These are phyloP conservation scores for Danio albolineatus DNA, from an alignment of 2,797 vertebrate species.

Conservation along the genomic window DNA sequence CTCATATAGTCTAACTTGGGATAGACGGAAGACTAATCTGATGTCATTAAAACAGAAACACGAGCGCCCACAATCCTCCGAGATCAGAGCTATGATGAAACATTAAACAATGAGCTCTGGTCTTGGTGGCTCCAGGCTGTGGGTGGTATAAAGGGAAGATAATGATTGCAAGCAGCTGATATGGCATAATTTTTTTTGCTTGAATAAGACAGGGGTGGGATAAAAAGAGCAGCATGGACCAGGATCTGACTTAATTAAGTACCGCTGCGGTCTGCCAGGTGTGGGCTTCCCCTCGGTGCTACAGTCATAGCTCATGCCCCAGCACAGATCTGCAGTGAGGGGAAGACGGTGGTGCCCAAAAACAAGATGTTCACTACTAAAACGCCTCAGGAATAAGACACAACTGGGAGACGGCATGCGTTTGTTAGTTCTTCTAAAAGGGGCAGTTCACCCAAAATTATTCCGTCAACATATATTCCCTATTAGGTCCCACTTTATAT, in stretches of 20 bases:
- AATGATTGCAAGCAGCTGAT: constrained; percentile 42
- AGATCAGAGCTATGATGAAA: constrained; percentile 33
- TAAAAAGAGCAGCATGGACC: constrained; percentile 40
- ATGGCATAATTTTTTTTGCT: constrained; percentile 50
- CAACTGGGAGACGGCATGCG: constrained; percentile 26
- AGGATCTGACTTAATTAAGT: constrained; percentile 53
- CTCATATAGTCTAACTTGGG: not conserved
- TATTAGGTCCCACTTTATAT: too few species aligned
- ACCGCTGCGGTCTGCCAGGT: not conserved
- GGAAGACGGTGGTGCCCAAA: not conserved
- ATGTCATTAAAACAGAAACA: constrained; percentile 35
- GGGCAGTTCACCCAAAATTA: not conserved
- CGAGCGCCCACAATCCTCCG: not conserved
- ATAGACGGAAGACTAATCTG: constrained; percentile 21
- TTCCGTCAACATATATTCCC: not conserved
- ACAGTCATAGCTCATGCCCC: not conserved
- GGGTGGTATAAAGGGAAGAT: constrained; percentile 23
- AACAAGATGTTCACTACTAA: not conserved
- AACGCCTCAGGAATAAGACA: not conserved
- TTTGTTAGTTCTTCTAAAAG: too few species aligned
- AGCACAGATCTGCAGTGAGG: constrained; percentile 2
- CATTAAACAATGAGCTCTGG: constrained; percentile 35
- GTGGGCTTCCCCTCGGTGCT: constrained; percentile 33
- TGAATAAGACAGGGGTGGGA: constrained; percentile 27
- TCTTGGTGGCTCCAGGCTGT: constrained; percentile 8